Evolutionary conservation across 2,113 vertebrate species (phyloP), one percentile per base, ranked within the genome.

Genomic region (Oreocharis arfaki): DNA sequence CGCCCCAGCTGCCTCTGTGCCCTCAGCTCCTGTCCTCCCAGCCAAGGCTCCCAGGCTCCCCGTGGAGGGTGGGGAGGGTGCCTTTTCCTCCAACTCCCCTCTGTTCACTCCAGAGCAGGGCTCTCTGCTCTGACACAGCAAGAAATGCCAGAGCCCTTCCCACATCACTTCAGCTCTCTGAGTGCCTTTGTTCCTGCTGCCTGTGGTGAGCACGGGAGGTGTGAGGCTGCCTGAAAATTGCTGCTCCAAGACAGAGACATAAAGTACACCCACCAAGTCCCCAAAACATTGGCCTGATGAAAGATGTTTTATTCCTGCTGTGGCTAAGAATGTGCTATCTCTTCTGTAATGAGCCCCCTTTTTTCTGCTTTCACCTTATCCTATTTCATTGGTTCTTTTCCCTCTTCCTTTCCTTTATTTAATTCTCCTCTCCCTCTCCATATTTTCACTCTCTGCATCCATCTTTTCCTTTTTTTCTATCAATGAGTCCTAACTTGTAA

Each of bases 281-380:
- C 47, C 47, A 73, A 73, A 84, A 53, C 22, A 53, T 6, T 33
- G 33, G 22, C 23, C 47, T 63, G 33, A 63, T 52, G 27, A 73
- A 73, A 55, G 68, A 63, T 63, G 11, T 84, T 53, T 63, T 73
- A 37, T 46, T 73, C 33, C 27, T 73, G 39, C 57, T 84, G 47
- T 55, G 68, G 33, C 57, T 84, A 53, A 55, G 57, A 63, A 46
- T 73, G 39, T 63, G 27, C 39, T 63, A 89, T 91, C 94, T 94
- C 26, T 87, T 89, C 78, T 70, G 30, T 84, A 93, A 90, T n/a
- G 10, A 84, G 74, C 15, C 16, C 18, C 13, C 33, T 52, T 69
- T 53, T 19, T 80, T 59, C 64, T 71, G 5, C 79, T 90, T 90
- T 92, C 79, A 64, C 79, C 79, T 96, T 90, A 96, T 88, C 75